These are phyloP conservation scores for Cephalopholis sonnerati DNA, from an alignment of 2,113 vertebrate species.

Conservation along the genomic window DNA sequence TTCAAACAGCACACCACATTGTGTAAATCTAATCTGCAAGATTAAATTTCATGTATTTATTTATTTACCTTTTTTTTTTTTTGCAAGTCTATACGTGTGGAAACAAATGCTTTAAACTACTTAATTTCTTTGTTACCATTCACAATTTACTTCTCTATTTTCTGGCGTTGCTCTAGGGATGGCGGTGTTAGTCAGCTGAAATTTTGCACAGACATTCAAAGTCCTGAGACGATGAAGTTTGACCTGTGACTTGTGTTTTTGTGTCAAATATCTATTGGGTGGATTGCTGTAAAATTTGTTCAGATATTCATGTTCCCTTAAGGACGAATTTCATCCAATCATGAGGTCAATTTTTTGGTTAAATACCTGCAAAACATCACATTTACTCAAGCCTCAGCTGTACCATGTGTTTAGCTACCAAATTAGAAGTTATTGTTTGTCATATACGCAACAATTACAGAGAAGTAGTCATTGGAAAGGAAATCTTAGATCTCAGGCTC, in stretches of 20 bases:
- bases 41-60: not conserved
- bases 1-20: not conserved
- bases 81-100: not conserved
- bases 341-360: too few species aligned
- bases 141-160: not conserved
- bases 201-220: not conserved
- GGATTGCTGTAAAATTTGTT: not conserved
- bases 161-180: not conserved
- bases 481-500: not conserved
- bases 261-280: not conserved
- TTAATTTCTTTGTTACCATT: slow-evolving; percentile 1
- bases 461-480: not conserved
- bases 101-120: not conserved
- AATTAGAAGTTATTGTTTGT: not conserved
- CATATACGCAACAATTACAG: not conserved
- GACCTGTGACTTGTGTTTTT: not conserved
- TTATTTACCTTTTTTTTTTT: slow-evolving; percentile 25
- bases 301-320: not conserved
- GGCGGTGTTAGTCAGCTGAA: not conserved
- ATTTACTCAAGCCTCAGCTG: too few species aligned
- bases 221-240: not conserved
- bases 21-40: not conserved
- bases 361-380: too few species aligned
- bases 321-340: not conserved
- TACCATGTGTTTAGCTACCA: too few species aligned